Conservation (phyloP, 1,140 invertebrate species). For the Zaprionus tsacasi region DNA sequence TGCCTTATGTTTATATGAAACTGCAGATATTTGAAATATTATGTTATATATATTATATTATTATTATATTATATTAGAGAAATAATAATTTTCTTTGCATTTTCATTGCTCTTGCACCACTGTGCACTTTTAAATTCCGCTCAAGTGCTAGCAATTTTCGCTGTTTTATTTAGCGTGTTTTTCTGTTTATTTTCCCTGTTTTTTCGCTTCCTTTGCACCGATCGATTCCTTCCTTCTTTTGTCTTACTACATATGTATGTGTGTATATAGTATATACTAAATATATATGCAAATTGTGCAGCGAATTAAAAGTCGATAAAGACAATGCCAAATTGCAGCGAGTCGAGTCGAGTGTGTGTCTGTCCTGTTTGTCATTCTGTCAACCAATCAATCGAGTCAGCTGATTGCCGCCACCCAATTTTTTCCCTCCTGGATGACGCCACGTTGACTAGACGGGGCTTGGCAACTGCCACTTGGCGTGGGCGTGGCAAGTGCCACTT, state of each 20-base stretch:
- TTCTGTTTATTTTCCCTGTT: constrained; percentile 18
- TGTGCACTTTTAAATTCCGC: constrained; percentile 69
- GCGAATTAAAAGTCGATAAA: constrained; percentile 54
- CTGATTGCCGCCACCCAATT: constrained; percentile 45
- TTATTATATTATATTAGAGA: too few species aligned
- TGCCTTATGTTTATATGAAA: background rate
- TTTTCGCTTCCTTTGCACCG: constrained; percentile 46
- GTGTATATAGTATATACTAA: constrained; percentile 5
- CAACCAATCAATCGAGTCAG: constrained; percentile 29
- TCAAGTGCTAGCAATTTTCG: constrained; percentile 73
- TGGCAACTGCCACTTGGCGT: constrained; percentile 21
- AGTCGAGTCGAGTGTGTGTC: background rate
- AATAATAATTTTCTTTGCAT: background rate
- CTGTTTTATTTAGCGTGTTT: constrained; percentile 28
- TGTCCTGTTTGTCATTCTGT: background rate
- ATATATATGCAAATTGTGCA: constrained; percentile 59
- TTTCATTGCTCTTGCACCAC: background rate
- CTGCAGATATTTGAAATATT: too few species aligned
- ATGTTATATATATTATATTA: too few species aligned
- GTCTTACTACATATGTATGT: constrained; percentile 24
- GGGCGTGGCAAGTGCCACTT: constrained; percentile 55
- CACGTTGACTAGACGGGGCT: constrained; percentile 68
- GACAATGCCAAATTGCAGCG: constrained; percentile 41
- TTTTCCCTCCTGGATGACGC: constrained; percentile 41
- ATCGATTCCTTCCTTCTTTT: constrained; percentile 62